These are phyloP conservation scores for Habrosyne pyritoides DNA, from an alignment of 2,888 invertebrate species.

Conservation along the genomic window DNA sequence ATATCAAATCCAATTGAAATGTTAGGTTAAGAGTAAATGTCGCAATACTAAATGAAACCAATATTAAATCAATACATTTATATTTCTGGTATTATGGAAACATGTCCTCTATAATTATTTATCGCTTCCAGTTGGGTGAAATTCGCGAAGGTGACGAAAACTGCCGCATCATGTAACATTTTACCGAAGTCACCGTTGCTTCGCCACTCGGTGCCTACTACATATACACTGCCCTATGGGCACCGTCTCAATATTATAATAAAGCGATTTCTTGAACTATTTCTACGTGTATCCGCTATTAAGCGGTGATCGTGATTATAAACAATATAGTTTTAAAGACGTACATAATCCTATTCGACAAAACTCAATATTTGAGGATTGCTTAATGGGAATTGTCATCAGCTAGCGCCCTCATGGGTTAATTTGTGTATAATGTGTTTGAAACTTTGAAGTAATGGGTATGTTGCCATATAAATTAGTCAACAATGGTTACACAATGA, in stretches of 20 bases:
- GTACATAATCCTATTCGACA: background rate
- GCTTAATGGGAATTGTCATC: background rate
- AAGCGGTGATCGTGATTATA: background rate
- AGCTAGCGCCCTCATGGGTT: background rate
- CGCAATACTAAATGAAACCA: too few relatives aligned
- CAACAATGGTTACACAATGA: background rate
- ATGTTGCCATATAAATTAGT: background rate
- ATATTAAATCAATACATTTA: too few relatives aligned
- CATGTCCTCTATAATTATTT: too few relatives aligned
- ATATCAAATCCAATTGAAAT: background rate
- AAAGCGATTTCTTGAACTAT: slow-evolving; percentile 23
- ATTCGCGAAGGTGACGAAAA: slow-evolving; percentile 75
- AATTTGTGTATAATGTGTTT: too few relatives aligned
- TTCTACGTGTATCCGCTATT: background rate
- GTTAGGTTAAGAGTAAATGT: background rate
- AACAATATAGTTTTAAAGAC: background rate
- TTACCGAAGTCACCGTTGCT: slow-evolving; percentile 16
- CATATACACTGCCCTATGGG: slow-evolving; percentile 48
- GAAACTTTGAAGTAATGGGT: too few relatives aligned
- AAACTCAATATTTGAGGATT: background rate
- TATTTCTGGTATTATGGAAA: too few relatives aligned
- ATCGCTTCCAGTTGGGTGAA: slow-evolving; percentile 59
- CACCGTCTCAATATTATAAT: slow-evolving; percentile 29
- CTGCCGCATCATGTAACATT: slow-evolving; percentile 73
- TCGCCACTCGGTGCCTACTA: slow-evolving; percentile 50